These are phyloP conservation scores for Prorops nasuta DNA, from an alignment of 1,140 invertebrate genomes.

Conservation along the genomic window DNA sequence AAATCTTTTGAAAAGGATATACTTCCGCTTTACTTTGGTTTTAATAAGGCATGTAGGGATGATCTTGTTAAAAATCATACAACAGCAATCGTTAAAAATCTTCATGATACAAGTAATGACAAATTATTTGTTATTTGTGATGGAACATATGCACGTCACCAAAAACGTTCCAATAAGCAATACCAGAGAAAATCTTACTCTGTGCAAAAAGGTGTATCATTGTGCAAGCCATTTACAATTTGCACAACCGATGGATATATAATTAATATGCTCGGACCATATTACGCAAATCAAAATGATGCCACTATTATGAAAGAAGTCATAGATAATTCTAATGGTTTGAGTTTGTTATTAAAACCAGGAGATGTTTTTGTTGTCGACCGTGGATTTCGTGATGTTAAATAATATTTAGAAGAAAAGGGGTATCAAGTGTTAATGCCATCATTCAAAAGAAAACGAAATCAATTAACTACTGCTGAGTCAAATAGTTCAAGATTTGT, in stretches of 20 bases:
- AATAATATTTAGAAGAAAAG: constrained; percentile 13
- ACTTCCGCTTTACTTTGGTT: constrained; percentile 24
- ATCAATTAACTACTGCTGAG: constrained; percentile 3
- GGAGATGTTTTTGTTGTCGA: constrained; percentile 30
- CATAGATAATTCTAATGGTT: constrained; percentile 18
- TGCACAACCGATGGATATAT: constrained; percentile 36
- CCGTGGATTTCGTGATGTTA: constrained; percentile 35
- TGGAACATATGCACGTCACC: constrained; percentile 31
- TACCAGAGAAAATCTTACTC: constrained; percentile 36
- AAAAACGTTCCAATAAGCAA: constrained; percentile 35
- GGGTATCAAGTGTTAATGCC: constrained; percentile 7
- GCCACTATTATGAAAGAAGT: constrained; percentile 27
- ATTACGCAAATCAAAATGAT: constrained; percentile 29
- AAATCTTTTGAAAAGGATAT: constrained; percentile 34
- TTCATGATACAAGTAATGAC: constrained; percentile 12
- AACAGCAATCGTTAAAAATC: constrained; percentile 19
- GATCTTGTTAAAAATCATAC: constrained; percentile 24
- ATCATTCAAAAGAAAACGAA: constrained; percentile 4
- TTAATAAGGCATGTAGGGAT: constrained; percentile 11
- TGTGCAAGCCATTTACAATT: constrained; percentile 33
- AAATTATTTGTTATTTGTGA: constrained; percentile 28
- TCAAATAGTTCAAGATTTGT: constrained; percentile 29
- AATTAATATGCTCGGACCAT: constrained; percentile 26
- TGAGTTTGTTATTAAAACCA: constrained; percentile 12
- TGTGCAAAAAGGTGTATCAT: constrained; percentile 29